Percentiles rank a stretch among this genome's conserved stretches.
Conservation (phyloP, 1,140 invertebrate species). For the Nasonia giraulti region DNA sequence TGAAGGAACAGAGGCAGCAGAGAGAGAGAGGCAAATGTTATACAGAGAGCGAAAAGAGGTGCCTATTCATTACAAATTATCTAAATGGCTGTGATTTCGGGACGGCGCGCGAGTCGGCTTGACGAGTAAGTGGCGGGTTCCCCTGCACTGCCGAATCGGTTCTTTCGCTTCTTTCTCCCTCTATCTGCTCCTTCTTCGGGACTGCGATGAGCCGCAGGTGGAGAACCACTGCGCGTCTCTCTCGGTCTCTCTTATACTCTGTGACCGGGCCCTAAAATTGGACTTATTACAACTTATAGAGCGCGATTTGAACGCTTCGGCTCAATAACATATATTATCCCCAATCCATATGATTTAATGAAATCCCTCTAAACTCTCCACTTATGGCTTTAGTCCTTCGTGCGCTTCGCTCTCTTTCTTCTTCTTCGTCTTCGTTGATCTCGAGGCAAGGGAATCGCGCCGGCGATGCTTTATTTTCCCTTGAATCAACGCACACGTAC, state of each 20-base stretch:
- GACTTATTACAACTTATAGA: constrained; percentile 76
- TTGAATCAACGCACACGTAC: constrained; percentile 36
- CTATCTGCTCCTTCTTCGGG: constrained; percentile 51
- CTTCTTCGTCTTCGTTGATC: constrained; percentile 14
- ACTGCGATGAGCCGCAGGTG: neutral
- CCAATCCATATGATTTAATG: constrained; percentile 76
- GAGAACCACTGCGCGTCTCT: constrained; percentile 34
- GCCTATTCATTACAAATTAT: constrained; percentile 76
- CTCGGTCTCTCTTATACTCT: constrained; percentile 53
- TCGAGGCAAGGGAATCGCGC: neutral
- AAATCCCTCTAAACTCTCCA: constrained; percentile 76
- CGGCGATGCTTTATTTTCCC: constrained; percentile 4
- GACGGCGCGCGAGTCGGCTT: constrained; percentile 63
- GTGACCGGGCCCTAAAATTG: constrained; percentile 74
- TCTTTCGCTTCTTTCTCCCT: constrained; percentile 58
- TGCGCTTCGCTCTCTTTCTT: constrained; percentile 58
- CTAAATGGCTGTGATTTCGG: constrained; percentile 75
- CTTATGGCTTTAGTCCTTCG: constrained; percentile 70
- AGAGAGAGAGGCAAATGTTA: constrained; percentile 44
- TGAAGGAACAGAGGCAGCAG: constrained; percentile 51
- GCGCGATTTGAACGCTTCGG: constrained; percentile 72
- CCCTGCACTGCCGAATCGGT: constrained; percentile 32
- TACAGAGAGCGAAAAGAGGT: constrained; percentile 62
- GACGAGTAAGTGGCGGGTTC: constrained; percentile 75
- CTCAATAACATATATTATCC: constrained; percentile 75